Percentiles rank a stretch among this genome's conserved stretches.
These are phyloP conservation scores for Rhingia campestris DNA, from an alignment of 2,888 invertebrate genomes.

Conservation along the genomic window DNA sequence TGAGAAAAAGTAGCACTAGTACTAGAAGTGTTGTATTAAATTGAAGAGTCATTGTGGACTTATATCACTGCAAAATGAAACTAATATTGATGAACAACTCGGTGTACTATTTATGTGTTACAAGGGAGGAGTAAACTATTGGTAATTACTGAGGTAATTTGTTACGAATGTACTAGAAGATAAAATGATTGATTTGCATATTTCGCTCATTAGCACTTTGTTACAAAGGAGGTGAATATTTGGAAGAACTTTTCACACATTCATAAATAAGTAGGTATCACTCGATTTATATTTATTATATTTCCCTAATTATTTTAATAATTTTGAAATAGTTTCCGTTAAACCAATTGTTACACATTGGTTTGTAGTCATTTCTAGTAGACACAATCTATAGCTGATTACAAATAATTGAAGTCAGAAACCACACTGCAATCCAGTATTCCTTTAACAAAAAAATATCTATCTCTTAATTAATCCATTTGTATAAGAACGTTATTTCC, in stretches of 20 bases:
- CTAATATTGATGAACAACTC: background rate
- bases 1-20: background rate
- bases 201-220: background rate
- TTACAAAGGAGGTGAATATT: background rate
- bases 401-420: too few relatives aligned
- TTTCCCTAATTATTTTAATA: too few relatives aligned
- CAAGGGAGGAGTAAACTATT: background rate
- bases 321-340: too few relatives aligned
- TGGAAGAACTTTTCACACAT: background rate
- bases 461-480: constrained; percentile 2
- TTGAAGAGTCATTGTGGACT: constrained; percentile 30
- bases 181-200: constrained; percentile 9
- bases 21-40: constrained; percentile 1
- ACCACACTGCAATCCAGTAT: background rate
- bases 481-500: constrained; percentile 12
- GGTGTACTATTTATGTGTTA: background rate
- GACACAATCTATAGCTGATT: too few relatives aligned
- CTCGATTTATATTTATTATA: too few relatives aligned
- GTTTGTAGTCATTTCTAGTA: too few relatives aligned
- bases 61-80: background rate
- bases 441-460: too few relatives aligned
- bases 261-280: too few relatives aligned
- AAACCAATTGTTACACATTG: too few relatives aligned
- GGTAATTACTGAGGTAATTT: constrained; percentile 21
- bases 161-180: constrained; percentile 7